Percentiles rank a stretch among this genome's conserved stretches.
Evolutionary conservation across 37 sponge, comb jelly and placozoan genomes (phyloP).

Genomic region (Ianthella basta): DNA sequence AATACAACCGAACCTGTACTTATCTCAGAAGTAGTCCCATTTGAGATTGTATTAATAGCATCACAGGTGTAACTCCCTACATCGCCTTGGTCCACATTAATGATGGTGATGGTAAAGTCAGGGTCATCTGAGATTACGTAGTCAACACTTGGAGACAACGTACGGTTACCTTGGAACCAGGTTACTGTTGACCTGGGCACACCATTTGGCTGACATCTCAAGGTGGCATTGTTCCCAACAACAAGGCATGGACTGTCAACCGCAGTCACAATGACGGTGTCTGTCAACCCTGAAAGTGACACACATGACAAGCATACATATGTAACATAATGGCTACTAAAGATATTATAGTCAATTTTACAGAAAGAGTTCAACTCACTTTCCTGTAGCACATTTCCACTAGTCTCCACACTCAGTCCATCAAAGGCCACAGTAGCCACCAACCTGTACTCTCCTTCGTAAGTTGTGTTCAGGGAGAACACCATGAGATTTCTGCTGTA

Average conservation of each 20-base stretch:
- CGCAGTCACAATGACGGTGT: background rate
- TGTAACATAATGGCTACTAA: background rate
- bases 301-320: background rate
- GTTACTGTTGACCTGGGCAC: slow-evolving; percentile 35
- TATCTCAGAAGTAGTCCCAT: background rate
- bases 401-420: background rate
- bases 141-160: background rate
- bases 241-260: slow-evolving; percentile 16
- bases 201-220: slow-evolving; percentile 45
- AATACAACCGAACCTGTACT: too few relatives aligned
- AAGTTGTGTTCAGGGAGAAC: slow-evolving; percentile 4
- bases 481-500: slow-evolving; percentile 7
- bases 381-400: background rate
- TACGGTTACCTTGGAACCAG: background rate
- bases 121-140: background rate
- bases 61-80: background rate
- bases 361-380: background rate
- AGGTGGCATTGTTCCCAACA: background rate
- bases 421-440: background rate
- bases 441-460: background rate
- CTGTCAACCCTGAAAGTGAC: slow-evolving; percentile 15
- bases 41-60: background rate
- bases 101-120: slow-evolving; percentile 12
- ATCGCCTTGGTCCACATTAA: background rate
- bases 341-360: background rate